Base-by-base conservation (phyloP, 2,113 vertebrate genomes). In the Pterophyllum scalare region DNA sequence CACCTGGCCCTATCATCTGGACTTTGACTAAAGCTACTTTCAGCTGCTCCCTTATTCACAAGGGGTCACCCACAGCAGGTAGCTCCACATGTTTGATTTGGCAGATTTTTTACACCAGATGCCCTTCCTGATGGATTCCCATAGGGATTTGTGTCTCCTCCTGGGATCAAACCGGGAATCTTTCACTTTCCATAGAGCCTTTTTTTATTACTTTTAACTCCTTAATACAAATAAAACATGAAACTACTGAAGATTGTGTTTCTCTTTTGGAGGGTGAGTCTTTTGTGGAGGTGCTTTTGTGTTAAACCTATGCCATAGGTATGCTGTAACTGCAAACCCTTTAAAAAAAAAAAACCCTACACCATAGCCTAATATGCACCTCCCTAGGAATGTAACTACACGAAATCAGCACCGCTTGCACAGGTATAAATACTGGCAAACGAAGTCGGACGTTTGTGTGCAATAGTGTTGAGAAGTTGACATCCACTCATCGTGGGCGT, bases 61-160 rank as follows among this genome's bases (percentile, higher is more conserved):
- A 67, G 40, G 64, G 40, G 64, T 67, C 64, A 67, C 64, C n/a
- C 26, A 67, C 40, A 67, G 64, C 64, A 46, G 64, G 64, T 28
- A 28, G 40, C 22, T 49, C 22, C 64, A 67, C 43, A 40, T 49
- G 64, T 67, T 24, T 67, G 64, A 67, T 67, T 26, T 67, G 10
- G 14, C 38, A 67, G 38, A 46, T 46, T 67, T 40, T 46, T 28
- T 67, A 28, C 40, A 67, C 40, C 38, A 67, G 64, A 67, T 67
- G 64, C 64, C 14, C 38, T 46, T 43, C 22, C 14, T 67, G 22
- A 67, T 67, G 14, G 14, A 26, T 46, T 1, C 64, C 64, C 40
- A 2, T 26, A 49, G 40, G 64, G 15, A 49, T 67, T 7, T 26
- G 15, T 12, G 64, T 46, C 40, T 28, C 40, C 40, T 67, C 46